These are phyloP conservation scores for Heliconius hewitsoni DNA, from an alignment of 1,140 invertebrate genomes.

Conservation along the genomic window DNA sequence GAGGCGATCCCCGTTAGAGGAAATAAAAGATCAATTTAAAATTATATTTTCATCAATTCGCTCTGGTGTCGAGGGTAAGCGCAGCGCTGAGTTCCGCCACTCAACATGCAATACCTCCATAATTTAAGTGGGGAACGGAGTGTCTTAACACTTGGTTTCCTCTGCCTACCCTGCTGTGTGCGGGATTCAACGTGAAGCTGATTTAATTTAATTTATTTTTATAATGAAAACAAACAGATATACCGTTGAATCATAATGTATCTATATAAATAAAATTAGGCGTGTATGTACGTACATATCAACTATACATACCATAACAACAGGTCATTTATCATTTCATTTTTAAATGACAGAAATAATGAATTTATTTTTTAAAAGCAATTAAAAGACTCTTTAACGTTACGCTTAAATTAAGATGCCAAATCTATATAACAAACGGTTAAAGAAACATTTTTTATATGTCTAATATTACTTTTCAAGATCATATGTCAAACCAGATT, in stretches of 20 bases:
- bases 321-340: constrained; percentile 21
- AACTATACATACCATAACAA: background rate
- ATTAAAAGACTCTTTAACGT: constrained; percentile 12
- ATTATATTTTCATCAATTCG: too few relatives aligned
- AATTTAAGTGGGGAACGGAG: too few relatives aligned
- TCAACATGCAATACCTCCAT: too few relatives aligned
- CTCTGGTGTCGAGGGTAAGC: too few relatives aligned
- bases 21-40: too few relatives aligned
- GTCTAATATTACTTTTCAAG: background rate
- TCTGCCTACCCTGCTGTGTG: too few relatives aligned
- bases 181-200: too few relatives aligned
- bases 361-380: constrained; percentile 26
- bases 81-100: too few relatives aligned
- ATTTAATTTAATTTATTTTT: too few relatives aligned
- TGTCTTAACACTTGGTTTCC: too few relatives aligned
- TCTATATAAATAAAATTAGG: background rate
- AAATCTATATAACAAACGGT: background rate
- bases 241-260: background rate
- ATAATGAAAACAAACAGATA: background rate
- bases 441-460: background rate
- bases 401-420: background rate
- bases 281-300: background rate
- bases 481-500: background rate
- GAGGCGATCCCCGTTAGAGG: too few relatives aligned
- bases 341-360: constrained; percentile 19